Percentiles rank a stretch among this genome's conserved stretches.
These are phyloP conservation scores for Archivesica marissinica DNA, from an alignment of 1,140 invertebrate genomes.

Conservation along the genomic window DNA sequence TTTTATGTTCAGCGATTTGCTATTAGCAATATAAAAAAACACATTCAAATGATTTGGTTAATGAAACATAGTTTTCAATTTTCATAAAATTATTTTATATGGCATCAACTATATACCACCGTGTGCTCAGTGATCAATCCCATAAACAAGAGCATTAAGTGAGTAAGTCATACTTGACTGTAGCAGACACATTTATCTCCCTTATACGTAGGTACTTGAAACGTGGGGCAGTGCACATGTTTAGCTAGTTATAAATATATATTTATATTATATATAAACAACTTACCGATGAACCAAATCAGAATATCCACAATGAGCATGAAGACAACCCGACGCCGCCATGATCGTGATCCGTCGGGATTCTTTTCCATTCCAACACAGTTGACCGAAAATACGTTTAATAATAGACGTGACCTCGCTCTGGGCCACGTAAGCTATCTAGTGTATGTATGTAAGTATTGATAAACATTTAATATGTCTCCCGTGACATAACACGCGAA, in stretches of 20 bases:
- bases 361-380: not conserved
- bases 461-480: too few species aligned
- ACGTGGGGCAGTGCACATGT: not conserved
- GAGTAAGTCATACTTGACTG: not conserved
- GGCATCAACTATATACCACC: not conserved
- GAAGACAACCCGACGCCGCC: not conserved
- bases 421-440: too few species aligned
- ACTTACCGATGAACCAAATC: not conserved
- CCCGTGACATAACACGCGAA: too few species aligned
- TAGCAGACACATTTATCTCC: not conserved
- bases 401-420: too few species aligned
- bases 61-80: too few species aligned
- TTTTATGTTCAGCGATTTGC: too few species aligned
- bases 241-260: not conserved
- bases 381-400: too few species aligned
- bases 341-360: not conserved
- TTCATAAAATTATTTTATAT: too few species aligned
- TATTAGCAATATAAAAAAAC: too few species aligned
- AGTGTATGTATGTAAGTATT: too few species aligned
- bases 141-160: not conserved
- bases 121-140: not conserved
- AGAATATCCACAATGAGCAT: not conserved
- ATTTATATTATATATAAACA: not conserved
- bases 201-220: not conserved
- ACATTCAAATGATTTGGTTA: too few species aligned